These are phyloP conservation scores for Melanotaenia pygmaea DNA, from an alignment of 2,797 vertebrate genomes.

Conservation along the genomic window DNA sequence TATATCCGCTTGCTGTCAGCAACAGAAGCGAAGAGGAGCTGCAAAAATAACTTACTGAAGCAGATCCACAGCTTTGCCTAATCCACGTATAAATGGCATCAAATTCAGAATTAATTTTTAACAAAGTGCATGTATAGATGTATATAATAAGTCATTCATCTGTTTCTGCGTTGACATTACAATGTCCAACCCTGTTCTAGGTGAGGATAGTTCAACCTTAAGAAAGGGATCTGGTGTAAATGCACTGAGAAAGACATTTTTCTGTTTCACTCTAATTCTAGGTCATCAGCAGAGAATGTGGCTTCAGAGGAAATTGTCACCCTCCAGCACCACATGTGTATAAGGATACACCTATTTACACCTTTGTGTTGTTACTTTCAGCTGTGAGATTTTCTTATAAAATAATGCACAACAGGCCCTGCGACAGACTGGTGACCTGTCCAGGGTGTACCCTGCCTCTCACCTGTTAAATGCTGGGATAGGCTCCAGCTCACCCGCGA, in stretches of 20 bases:
- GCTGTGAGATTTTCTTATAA: background rate
- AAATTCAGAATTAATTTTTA: background rate
- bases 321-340: constrained; percentile 14
- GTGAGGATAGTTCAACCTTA: constrained; percentile 33
- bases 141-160: background rate
- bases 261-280: constrained; percentile 31
- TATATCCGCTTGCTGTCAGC: constrained; percentile 4
- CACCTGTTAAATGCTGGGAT: too few species aligned
- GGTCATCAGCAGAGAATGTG: constrained; percentile 26
- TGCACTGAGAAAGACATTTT: constrained; percentile 26
- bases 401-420: background rate
- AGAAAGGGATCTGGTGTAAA: constrained; percentile 16
- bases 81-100: constrained; percentile 1
- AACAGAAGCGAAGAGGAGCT: background rate
- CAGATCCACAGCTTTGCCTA: background rate
- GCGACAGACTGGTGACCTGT: too few species aligned
- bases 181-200: constrained; percentile 39
- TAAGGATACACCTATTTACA: constrained; percentile 12
- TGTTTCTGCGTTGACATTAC: constrained; percentile 13
- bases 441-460: too few species aligned
- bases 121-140: constrained; percentile 5
- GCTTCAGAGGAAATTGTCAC: constrained; percentile 40
- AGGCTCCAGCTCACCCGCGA: too few species aligned
- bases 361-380: constrained; percentile 8
- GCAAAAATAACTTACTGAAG: background rate